phyloP scores from a whole-genome alignment of 2,797 vertebrate genomes.

The Oryzias sinensis region DNA sequence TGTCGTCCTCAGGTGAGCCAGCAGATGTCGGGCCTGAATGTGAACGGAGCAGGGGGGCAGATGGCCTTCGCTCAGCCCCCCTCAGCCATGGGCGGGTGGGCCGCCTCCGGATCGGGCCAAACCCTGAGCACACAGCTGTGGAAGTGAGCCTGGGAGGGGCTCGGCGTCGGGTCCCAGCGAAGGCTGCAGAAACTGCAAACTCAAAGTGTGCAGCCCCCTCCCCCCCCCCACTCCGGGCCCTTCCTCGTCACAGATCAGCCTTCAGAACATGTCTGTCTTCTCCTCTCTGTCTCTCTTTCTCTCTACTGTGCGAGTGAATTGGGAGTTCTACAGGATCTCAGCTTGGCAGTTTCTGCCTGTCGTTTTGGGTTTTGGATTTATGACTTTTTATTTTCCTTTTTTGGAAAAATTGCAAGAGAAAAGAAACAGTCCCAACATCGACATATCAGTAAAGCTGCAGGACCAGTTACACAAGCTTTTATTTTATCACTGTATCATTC shows the following conservation, averaged over 20 bases:
- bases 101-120: slow-evolving; percentile 84
- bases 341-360: slow-evolving; percentile 79
- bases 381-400: slow-evolving; percentile 74
- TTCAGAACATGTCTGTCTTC: slow-evolving; percentile 64
- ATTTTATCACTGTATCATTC: slow-evolving; percentile 85
- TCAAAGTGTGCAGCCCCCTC: slow-evolving; percentile 40
- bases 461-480: slow-evolving; percentile 84
- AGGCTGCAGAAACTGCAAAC: slow-evolving; percentile 43
- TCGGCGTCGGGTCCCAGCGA: slow-evolving; percentile 37
- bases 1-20: slow-evolving; percentile 83
- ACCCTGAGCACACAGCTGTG: slow-evolving; percentile 95
- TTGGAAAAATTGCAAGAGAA: slow-evolving; percentile 62
- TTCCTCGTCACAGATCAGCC: slow-evolving; percentile 58
- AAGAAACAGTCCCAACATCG: slow-evolving; percentile 61
- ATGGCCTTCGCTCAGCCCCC: slow-evolving; percentile 85
- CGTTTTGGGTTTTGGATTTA: slow-evolving; percentile 65
- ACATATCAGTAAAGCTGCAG: slow-evolving; percentile 85
- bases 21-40: slow-evolving; percentile 89
- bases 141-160: slow-evolving; percentile 81
- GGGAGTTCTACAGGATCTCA: slow-evolving; percentile 78
- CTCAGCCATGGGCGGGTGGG: slow-evolving; percentile 85
- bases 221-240: slow-evolving; percentile 74
- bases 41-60: slow-evolving; percentile 76
- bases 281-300: slow-evolving; percentile 72
- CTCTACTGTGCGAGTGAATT: slow-evolving; percentile 88